Conservation (phyloP, 2,113 vertebrate species). For the Syngnathus floridae region DNA sequence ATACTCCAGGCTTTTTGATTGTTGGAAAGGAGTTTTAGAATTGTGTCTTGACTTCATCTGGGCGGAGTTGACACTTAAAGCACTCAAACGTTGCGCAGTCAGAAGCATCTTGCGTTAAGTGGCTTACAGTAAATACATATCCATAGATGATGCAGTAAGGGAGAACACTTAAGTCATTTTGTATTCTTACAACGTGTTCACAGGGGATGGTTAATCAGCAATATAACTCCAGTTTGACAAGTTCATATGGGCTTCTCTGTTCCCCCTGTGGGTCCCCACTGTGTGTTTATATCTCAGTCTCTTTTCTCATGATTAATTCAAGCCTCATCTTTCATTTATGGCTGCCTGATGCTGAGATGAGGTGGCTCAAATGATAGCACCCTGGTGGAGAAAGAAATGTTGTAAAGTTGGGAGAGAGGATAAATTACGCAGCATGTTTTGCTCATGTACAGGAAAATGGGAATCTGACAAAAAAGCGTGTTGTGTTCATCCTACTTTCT, state of each 20-base stretch:
- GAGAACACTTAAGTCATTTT: slow-evolving; percentile 11
- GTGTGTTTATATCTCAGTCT: slow-evolving; percentile 48
- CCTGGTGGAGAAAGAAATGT: slow-evolving; percentile 25
- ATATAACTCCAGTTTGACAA: slow-evolving; percentile 9
- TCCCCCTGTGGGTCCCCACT: slow-evolving; percentile 3
- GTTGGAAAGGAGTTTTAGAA: background rate
- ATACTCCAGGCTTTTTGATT: background rate
- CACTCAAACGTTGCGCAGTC: background rate
- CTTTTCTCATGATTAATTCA: slow-evolving; percentile 64
- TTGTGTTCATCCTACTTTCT: background rate
- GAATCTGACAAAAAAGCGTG: background rate
- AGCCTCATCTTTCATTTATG: slow-evolving; percentile 63
- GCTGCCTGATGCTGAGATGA: slow-evolving; percentile 33
- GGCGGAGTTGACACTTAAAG: background rate
- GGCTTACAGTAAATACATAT: background rate
- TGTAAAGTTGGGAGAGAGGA: background rate
- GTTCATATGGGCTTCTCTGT: slow-evolving; percentile 10
- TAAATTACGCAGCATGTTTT: background rate
- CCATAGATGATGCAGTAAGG: background rate
- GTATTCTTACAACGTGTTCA: slow-evolving; percentile 4
- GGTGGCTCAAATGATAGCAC: slow-evolving; percentile 40
- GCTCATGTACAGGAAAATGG: background rate
- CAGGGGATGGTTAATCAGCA: slow-evolving; percentile 13
- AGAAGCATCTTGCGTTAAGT: background rate
- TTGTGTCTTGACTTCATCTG: background rate